Evolutionary conservation across 2,113 vertebrate genomes (phyloP).

Genomic region (Cyanoramphus novaezelandiae): DNA sequence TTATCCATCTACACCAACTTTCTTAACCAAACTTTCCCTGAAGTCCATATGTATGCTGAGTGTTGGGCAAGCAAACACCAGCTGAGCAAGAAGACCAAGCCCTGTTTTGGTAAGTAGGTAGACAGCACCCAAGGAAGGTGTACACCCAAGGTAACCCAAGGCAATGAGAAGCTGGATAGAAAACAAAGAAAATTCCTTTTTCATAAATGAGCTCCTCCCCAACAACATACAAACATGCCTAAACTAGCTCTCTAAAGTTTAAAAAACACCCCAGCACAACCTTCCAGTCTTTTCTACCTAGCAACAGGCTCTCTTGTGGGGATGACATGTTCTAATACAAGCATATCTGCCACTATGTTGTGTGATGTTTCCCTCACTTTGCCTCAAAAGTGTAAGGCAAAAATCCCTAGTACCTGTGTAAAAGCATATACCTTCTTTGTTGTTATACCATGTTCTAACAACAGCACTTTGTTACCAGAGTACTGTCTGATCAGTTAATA

Average conservation of each 20-base stretch:
- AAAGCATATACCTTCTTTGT: not conserved
- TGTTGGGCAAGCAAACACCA: not conserved
- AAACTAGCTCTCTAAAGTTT: conserved; percentile 3
- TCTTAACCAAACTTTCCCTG: not conserved
- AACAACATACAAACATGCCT: not conserved
- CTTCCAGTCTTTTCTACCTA: conserved; percentile 12
- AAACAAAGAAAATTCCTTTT: conserved; percentile 60
- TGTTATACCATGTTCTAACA: not conserved
- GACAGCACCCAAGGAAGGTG: conserved; percentile 33
- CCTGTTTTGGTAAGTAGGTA: conserved; percentile 26
- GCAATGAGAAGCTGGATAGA: conserved; percentile 42
- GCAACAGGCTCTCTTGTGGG: not conserved
- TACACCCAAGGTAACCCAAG: not conserved
- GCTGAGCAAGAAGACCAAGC: not conserved
- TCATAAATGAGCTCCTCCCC: conserved; percentile 16
- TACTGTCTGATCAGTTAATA: not conserved
- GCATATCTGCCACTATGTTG: not conserved
- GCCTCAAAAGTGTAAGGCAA: not conserved
- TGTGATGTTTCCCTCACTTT: not conserved
- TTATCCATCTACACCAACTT: not conserved
- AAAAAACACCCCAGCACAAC: not conserved
- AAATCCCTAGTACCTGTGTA: not conserved
- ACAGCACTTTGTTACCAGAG: not conserved
- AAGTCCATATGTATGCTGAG: not conserved
- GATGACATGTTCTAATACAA: not conserved